Evolutionary conservation across 1,140 invertebrate species (phyloP), one percentile per base, ranked within the genome.

Genomic region (Pseudomyrmex flavicornis): DNA sequence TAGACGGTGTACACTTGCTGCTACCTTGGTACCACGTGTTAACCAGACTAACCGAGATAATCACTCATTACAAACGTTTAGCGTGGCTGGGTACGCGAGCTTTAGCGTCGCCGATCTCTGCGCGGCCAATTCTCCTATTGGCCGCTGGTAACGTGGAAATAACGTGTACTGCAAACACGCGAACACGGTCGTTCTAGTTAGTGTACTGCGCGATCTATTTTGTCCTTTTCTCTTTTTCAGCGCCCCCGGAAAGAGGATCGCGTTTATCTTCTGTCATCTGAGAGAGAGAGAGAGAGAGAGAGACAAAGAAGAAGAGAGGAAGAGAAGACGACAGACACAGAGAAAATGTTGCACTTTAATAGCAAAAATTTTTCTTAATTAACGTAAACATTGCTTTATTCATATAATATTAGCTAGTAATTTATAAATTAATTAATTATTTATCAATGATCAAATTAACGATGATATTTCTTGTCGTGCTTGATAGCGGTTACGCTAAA

Each of bases 1-100:
- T 91, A 90, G 86, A 86, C 83, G 84, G 84, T 86, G 70, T 80
- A 90, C 84, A 89, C 85, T 90, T 85, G 89, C 77, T 90, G 87
- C 91, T 91, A 91, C 91, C 91, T 93, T 92, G 92, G 90, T 85
- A 86, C 90, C 92, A 90, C 89, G 92, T 93, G 93, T 93, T 94
- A 94, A 94, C 91, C 90, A 92, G 90, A 75, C 93, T 94, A 94
- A 94, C 91, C 90, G 88, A 93, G 92, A 93, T 94, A 94, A 94
- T 94, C 92, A 91, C 91, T 94, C 90, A 91, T 94, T 94, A 94
- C 93, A 85, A 91, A 89, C 90, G 82, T 93, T 94, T 94, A 94
- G 92, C 93, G 91, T 83, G 77, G 56, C 68, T 90, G 88, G 76
- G 86, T 65, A 86, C 75, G 35, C 80, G 83, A 80, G 85, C 13